Percentiles rank a stretch among this genome's conserved stretches.
Evolutionary conservation across 1,140 invertebrate genomes (phyloP).

Genomic region (Stegodyphus mimosarum): DNA sequence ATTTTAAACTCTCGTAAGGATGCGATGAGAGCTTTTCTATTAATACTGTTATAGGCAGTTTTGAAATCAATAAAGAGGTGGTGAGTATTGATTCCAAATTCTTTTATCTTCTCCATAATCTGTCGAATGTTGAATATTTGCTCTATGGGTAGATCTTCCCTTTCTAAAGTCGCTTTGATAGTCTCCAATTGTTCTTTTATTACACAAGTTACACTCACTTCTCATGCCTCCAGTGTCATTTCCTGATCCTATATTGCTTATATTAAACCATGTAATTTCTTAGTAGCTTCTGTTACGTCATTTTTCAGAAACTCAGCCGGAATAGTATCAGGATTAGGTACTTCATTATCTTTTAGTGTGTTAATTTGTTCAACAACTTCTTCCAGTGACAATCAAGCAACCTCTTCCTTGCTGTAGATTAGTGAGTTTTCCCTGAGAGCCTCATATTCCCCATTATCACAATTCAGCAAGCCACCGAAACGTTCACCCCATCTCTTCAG

Average conservation of each 20-base stretch:
- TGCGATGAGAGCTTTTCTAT: neutral
- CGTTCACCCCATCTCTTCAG: constrained; percentile 14
- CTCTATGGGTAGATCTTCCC: constrained; percentile 1
- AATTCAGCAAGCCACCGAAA: constrained; percentile 1
- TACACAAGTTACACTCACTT: too few species aligned
- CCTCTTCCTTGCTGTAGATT: neutral
- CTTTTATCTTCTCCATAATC: constrained; percentile 15
- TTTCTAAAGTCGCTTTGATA: neutral
- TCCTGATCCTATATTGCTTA: neutral
- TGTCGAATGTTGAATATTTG: constrained; percentile 6
- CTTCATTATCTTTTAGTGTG: constrained; percentile 12
- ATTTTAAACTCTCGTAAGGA: constrained; percentile 3
- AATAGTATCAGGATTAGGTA: neutral
- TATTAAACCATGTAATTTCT: neutral
- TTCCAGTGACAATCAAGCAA: neutral
- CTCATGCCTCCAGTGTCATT: neutral
- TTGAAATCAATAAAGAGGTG: constrained; percentile 23
- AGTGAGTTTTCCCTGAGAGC: neutral
- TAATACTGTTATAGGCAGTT: constrained; percentile 20
- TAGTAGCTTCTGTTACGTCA: neutral
- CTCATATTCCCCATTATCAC: neutral
- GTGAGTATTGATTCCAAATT: constrained; percentile 7
- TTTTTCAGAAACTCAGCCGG: constrained; percentile 4
- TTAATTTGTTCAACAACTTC: constrained; percentile 15
- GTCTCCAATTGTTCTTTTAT: neutral